These are phyloP conservation scores for Serilophus lunatus DNA, from an alignment of 2,113 vertebrate species.

Conservation along the genomic window DNA sequence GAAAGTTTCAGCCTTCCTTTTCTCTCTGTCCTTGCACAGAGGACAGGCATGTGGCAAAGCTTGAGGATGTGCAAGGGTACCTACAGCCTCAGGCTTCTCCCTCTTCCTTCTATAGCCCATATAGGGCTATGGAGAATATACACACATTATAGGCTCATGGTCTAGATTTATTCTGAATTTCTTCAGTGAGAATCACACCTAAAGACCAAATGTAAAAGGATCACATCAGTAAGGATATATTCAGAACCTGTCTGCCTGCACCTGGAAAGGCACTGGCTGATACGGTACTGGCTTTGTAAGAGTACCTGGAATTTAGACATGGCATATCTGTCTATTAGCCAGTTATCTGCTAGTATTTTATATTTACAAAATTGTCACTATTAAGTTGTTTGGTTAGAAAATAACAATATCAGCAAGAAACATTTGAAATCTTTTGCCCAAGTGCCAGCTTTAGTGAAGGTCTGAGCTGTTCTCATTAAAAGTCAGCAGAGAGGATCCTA, in stretches of 20 bases:
- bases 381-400: not conserved
- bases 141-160: accelerated
- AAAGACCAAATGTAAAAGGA: not conserved
- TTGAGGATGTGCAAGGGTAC: not conserved
- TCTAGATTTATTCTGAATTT: not conserved
- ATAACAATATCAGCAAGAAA: not conserved
- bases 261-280: not conserved
- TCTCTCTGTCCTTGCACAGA: not conserved
- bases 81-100: not conserved
- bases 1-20: not conserved
- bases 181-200: not conserved
- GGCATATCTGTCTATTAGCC: not conserved
- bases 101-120: not conserved
- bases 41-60: not conserved
- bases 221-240: not conserved
- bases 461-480: constrained; percentile 9
- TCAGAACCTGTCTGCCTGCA: not conserved
- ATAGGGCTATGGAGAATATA: accelerated
- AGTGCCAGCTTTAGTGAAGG: not conserved
- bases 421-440: not conserved
- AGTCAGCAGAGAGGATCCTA: constrained; percentile 25
- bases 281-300: accelerated
- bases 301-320: not conserved
- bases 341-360: not conserved
- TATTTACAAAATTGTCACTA: not conserved